These are phyloP conservation scores for Phrixothrix hirtus DNA, from an alignment of 2,888 invertebrate species.

Conservation along the genomic window DNA sequence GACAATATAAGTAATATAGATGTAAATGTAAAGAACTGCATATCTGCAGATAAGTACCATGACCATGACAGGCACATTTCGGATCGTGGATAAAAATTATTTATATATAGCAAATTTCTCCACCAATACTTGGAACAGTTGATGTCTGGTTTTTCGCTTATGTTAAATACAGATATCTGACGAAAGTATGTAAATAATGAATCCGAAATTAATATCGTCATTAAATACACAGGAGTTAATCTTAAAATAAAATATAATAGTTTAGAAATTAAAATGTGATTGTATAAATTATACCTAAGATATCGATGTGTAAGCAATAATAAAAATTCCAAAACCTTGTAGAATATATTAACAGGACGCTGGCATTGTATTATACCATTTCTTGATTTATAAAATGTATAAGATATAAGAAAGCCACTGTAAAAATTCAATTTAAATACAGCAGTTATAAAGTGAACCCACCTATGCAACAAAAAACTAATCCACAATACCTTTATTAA, in stretches of 20 bases:
- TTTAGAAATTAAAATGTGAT: not conserved
- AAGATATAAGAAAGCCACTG: constrained; percentile 46
- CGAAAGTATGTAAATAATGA: constrained; percentile 52
- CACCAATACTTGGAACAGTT: constrained; percentile 60
- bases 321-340: constrained; percentile 38
- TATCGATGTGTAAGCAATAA: constrained; percentile 50
- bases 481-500: no score
- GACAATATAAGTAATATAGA: constrained; percentile 54
- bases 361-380: constrained; percentile 28
- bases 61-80: constrained; percentile 60
- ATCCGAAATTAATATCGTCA: constrained; percentile 53
- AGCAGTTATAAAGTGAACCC: no score
- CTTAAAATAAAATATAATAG: constrained; percentile 42
- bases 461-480: no score
- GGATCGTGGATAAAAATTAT: constrained; percentile 55
- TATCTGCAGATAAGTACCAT: constrained; percentile 59
- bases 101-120: constrained; percentile 59
- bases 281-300: constrained; percentile 49
- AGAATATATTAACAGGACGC: constrained; percentile 27
- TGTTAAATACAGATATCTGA: constrained; percentile 50
- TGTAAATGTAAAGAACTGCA: constrained; percentile 56
- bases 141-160: constrained; percentile 51
- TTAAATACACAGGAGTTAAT: constrained; percentile 57
- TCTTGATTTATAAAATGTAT: constrained; percentile 44
- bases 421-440: constrained; percentile 18